Evolutionary conservation across 2,113 vertebrate genomes (phyloP).

Genomic region (Trachemys scripta): DNA sequence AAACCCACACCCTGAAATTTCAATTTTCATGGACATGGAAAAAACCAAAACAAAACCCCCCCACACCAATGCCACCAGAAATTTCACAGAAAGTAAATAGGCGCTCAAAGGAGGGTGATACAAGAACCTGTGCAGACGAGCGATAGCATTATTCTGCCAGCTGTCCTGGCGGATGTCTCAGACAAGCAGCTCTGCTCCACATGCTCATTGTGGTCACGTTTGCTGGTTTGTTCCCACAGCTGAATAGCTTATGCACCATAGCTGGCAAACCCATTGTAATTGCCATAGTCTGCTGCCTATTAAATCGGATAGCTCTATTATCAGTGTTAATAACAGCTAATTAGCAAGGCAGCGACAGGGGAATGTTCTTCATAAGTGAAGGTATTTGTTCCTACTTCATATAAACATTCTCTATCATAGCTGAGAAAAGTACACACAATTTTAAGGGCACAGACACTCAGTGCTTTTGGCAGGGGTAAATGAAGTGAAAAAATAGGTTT

Average conservation of each 20-base stretch:
- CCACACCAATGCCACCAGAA: neutral
- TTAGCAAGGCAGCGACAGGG: slow-evolving; percentile 54
- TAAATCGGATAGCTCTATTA: slow-evolving; percentile 56
- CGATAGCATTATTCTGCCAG: neutral
- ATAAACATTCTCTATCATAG: neutral
- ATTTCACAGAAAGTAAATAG: neutral
- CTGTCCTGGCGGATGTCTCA: accelerated
- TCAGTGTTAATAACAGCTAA: slow-evolving; percentile 66
- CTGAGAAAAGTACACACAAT: neutral
- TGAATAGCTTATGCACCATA: neutral
- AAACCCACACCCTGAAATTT: neutral
- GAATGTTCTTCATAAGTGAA: slow-evolving; percentile 21
- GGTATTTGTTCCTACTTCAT: slow-evolving; percentile 15
- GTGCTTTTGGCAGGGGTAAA: neutral
- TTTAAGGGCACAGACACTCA: accelerated
- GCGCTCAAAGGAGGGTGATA: neutral
- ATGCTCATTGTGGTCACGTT: neutral
- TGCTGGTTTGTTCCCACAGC: neutral
- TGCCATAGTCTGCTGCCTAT: slow-evolving; percentile 47
- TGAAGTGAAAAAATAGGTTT: neutral
- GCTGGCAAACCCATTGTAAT: neutral
- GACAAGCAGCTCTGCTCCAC: neutral
- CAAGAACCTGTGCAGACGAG: neutral
- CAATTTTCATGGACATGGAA: neutral
- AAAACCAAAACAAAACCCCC: neutral